A percentile compares a stretch with the other conserved stretches of the same genome.
Evolutionary conservation across 1,140 invertebrate species (phyloP).

Genomic region (Pseudomyrmex pallidus): DNA sequence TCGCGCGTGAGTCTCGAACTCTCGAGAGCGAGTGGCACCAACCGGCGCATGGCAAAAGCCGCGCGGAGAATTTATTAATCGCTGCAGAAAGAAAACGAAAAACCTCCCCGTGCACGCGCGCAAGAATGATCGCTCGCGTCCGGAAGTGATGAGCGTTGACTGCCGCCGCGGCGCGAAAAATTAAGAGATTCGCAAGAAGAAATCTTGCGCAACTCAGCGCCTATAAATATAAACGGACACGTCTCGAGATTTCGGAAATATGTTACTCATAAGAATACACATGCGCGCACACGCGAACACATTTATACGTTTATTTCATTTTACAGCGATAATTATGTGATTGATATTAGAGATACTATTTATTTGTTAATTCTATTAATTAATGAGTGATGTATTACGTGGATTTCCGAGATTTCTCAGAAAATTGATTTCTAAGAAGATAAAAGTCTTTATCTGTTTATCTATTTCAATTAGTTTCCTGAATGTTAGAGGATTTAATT

Average conservation of each 20-base stretch:
- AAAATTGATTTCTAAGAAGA: background rate
- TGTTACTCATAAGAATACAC: too few species aligned
- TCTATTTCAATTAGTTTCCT: background rate
- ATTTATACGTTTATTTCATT: background rate
- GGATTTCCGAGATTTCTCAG: background rate
- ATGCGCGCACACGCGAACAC: background rate
- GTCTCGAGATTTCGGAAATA: conserved; percentile 21
- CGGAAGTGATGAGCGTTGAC: conserved; percentile 34
- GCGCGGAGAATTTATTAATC: conserved; percentile 60
- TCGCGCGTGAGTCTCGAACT: conserved; percentile 32
- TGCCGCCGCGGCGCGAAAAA: conserved; percentile 36
- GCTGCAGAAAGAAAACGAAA: conserved; percentile 27
- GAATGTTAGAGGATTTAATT: conserved; percentile 47
- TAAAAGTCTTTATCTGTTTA: background rate
- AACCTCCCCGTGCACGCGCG: background rate
- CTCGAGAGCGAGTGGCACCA: conserved; percentile 25
- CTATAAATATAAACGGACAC: conserved; percentile 25
- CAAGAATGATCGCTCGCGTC: conserved; percentile 38
- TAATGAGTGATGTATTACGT: background rate
- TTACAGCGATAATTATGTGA: too few species aligned
- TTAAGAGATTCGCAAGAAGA: conserved; percentile 45
- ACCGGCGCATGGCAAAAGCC: conserved; percentile 2
- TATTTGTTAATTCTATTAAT: conserved; percentile 20
- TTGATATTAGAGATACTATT: background rate
- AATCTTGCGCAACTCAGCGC: background rate